A percentile compares a stretch with the other conserved stretches of the same genome.
These are phyloP conservation scores for Prionace glauca DNA, from an alignment of 2,797 vertebrate genomes.

Conservation along the genomic window DNA sequence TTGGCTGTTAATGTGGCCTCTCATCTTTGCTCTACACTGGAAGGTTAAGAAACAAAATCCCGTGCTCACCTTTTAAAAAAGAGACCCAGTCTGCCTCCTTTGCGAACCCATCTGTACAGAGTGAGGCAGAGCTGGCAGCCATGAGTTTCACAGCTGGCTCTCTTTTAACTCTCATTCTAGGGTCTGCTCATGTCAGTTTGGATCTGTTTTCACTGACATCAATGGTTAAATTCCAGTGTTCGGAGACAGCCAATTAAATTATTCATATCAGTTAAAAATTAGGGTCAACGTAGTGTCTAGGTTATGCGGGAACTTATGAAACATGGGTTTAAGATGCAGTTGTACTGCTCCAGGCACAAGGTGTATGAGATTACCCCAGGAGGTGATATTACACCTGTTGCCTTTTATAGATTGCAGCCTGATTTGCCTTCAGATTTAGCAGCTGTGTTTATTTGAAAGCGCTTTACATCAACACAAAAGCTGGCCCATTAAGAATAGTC, in stretches of 20 bases:
- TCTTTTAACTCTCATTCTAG: not conserved
- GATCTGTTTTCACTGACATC: not conserved
- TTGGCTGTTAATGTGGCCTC: not conserved
- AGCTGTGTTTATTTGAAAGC: slow-evolving; percentile 29
- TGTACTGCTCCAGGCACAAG: not conserved
- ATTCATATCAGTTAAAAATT: not conserved
- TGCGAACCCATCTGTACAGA: not conserved
- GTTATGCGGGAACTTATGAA: not conserved
- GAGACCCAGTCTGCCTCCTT: not conserved
- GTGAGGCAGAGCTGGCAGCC: not conserved
- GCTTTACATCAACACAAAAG: slow-evolving; percentile 21
- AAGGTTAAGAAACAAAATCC: not conserved
- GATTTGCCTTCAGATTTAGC: slow-evolving; percentile 20
- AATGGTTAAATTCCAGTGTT: not conserved
- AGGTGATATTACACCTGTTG: slow-evolving; percentile 25
- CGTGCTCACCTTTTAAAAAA: not conserved
- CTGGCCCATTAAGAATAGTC: slow-evolving; percentile 22
- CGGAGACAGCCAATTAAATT: not conserved
- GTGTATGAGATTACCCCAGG: not conserved
- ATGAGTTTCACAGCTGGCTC: not conserved
- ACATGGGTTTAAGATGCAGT: not conserved
- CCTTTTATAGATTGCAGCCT: not conserved
- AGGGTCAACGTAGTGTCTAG: not conserved
- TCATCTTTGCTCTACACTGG: not conserved
- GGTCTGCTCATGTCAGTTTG: not conserved